Percentiles rank a stretch among this genome's conserved stretches.
phyloP scores from a whole-genome alignment of 1,140 invertebrate genomes.

The Globodera rostochiensis region DNA sequence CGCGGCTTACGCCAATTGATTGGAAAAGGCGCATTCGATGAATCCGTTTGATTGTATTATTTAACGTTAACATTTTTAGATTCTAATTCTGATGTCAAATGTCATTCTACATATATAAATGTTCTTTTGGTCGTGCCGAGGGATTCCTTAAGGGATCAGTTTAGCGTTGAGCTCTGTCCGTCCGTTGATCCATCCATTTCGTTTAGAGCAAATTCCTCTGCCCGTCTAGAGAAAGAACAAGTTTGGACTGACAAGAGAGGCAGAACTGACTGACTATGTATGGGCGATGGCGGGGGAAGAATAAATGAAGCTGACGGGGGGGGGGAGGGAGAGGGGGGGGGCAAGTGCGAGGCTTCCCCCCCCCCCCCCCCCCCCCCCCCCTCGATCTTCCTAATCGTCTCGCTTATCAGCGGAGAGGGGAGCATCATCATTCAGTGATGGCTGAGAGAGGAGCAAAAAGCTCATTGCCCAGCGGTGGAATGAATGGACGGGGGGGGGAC shows the following conservation, averaged over 20 bases:
- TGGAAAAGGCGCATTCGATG: no score
- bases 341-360: constrained; percentile 11
- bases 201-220: background rate
- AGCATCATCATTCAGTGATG: background rate
- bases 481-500: background rate
- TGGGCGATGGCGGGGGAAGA: no score
- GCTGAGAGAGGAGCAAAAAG: constrained; percentile 12
- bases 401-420: constrained; percentile 4
- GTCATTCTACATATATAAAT: no score
- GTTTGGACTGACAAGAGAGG: background rate
- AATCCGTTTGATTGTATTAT: no score
- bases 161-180: background rate
- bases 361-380: constrained; percentile 6
- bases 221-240: background rate
- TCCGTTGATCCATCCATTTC: background rate
- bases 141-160: no score
- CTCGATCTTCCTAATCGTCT: background rate
- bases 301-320: background rate
- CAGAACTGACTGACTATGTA: background rate
- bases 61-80: no score
- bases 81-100: no score
- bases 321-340: no score
- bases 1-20: no score
- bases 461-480: background rate
- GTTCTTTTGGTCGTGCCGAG: no score